Evolutionary conservation across 2,888 invertebrate species (phyloP).

Genomic region (Tetragonula carbonaria): DNA sequence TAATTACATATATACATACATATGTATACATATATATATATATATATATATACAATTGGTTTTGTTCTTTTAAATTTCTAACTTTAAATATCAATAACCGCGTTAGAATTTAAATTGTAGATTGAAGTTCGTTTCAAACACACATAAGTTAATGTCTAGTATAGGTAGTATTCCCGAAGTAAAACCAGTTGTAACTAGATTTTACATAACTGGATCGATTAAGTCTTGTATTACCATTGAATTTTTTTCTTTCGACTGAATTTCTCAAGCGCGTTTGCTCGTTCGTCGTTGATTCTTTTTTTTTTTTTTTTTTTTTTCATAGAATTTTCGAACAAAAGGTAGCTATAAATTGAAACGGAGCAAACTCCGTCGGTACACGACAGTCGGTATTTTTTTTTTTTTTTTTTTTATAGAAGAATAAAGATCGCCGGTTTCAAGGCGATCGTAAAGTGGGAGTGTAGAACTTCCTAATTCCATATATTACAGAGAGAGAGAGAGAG

Average conservation of each 20-base stretch:
- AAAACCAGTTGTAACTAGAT: not conserved
- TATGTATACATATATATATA: too few relatives aligned
- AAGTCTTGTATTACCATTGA: not conserved
- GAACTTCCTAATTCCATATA: constrained; percentile 31
- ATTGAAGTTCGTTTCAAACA: not conserved
- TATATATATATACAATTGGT: too few relatives aligned
- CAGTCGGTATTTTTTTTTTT: not conserved
- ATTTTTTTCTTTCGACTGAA: not conserved
- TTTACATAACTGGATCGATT: not conserved
- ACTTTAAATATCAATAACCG: too few relatives aligned
- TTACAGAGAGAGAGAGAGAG: not conserved
- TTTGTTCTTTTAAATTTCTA: too few relatives aligned
- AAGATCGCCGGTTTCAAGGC: constrained; percentile 6
- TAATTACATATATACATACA: too few relatives aligned
- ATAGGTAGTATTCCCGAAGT: not conserved
- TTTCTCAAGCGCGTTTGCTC: too few relatives aligned
- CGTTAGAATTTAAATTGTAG: not conserved
- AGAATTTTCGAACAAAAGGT: not conserved
- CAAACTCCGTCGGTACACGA: not conserved
- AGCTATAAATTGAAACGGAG: not conserved
- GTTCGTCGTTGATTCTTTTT: too few relatives aligned
- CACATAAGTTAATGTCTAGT: not conserved
- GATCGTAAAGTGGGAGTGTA: not conserved
- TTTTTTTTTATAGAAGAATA: not conserved
- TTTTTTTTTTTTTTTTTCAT: too few relatives aligned